Base-by-base conservation (phyloP, 1,140 invertebrate species). In the Potamilus streckersoni region DNA sequence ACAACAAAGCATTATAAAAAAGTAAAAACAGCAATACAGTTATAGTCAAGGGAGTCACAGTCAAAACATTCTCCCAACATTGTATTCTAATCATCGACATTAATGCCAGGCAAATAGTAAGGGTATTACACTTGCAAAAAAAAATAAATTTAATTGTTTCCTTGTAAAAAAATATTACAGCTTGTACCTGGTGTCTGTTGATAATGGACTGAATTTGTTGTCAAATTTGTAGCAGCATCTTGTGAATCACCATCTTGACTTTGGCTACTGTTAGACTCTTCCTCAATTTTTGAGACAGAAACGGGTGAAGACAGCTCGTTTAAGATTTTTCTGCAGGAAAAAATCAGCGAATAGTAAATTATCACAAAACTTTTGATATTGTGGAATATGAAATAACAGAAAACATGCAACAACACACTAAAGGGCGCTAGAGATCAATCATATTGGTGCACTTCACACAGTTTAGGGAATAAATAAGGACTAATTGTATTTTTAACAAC, bases 291-390 rank as follows among this genome's bases (percentile, higher is more conserved):
- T 17, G 87, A 79, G 6, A 86, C 83, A 58, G 89, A 85, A 38
- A 85, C 87, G 38, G 84, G 83, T 58, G 86, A 87, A 13, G 91
- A 91, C 83, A 99, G 93, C 86, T 99, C 97, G 92, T 97, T 98
- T 55, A 98, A 92, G 82, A 99, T 99, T 93, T 98, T 98, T 84
- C 97, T 89, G 79, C n/a, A 76, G 81, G 65, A 57, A 67, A 71
- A 69, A 61, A 71, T 16, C 60, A 69, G 16, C 8, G 0, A 61
- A 31, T 13, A 63, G 8, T 11, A 67, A 23, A 23, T 31, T 55
- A 17, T 56, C 16, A 63, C 12, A 19, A 60, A 14, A 1, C 23
- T 2, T 19, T 67, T 66, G 0, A n/a, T 58, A 71, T 56, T 15
- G n/a, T 27, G 31, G 57, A 17, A 71, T 38, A 56, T 58, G 17